A percentile compares a stretch with the other conserved stretches of the same genome.
Conservation (phyloP, 1,140 invertebrate genomes). For the Sweltsa coloradensis region DNA sequence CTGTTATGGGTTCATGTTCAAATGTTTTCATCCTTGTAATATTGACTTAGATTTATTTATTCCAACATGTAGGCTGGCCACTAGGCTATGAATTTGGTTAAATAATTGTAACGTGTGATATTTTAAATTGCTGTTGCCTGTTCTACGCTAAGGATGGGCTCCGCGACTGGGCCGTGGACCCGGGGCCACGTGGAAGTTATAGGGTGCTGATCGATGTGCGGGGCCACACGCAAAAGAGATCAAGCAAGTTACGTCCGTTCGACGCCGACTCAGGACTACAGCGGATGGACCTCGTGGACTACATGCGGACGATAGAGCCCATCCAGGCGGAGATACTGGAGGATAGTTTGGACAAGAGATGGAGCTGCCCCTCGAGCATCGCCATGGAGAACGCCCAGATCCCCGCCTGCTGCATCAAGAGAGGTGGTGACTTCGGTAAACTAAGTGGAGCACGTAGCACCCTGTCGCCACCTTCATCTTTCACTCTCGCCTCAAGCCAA, state of each 20-base stretch:
- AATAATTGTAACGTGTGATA: not conserved
- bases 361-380: constrained; percentile 11
- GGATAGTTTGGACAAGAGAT: constrained; percentile 7
- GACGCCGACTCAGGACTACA: constrained; percentile 57
- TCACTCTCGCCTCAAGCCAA: too few relatives aligned
- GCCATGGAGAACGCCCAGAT: constrained; percentile 12
- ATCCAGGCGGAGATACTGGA: not conserved
- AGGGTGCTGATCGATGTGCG: constrained; percentile 54
- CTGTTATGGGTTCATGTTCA: too few relatives aligned
- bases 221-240: constrained; percentile 55
- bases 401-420: constrained; percentile 12
- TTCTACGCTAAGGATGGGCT: constrained; percentile 80
- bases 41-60: constrained; percentile 3
- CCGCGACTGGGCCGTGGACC: constrained; percentile 88
- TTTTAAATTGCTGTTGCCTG: not conserved
- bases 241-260: constrained; percentile 74
- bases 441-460: too few relatives aligned
- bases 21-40: too few relatives aligned
- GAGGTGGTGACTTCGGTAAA: constrained; percentile 7
- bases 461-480: too few relatives aligned
- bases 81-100: not conserved
- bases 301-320: constrained; percentile 1
- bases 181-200: constrained; percentile 60
- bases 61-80: not conserved
- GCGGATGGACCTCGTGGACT: constrained; percentile 42